Percentiles rank a stretch among this genome's conserved stretches.
phyloP scores from a whole-genome alignment of 2,888 invertebrate species.

The Aporophyla nigra region DNA sequence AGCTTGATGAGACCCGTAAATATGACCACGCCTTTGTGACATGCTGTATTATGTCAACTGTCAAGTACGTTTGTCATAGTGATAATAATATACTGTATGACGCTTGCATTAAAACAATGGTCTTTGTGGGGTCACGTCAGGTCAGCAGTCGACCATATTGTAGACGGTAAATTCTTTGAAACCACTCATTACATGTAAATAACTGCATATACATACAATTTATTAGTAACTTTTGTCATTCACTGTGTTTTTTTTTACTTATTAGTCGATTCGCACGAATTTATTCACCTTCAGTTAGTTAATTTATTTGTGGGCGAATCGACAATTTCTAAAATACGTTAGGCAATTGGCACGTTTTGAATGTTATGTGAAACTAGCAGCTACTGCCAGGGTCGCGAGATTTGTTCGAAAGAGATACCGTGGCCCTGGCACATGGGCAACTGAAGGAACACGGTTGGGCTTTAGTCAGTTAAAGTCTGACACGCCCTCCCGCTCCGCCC shows the following conservation, averaged over 20 bases:
- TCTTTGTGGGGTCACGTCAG: constrained; percentile 24
- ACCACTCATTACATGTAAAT: constrained; percentile 23
- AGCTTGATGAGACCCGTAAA: not conserved
- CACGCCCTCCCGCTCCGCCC: no score
- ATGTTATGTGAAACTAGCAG: no score
- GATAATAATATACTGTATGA: not conserved
- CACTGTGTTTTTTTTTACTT: not conserved
- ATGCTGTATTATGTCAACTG: constrained; percentile 2
- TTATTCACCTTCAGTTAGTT: no score
- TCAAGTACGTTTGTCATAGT: constrained; percentile 13
- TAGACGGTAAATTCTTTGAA: constrained; percentile 11
- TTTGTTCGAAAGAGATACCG: no score
- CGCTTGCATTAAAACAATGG: constrained; percentile 50
- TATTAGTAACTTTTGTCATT: not conserved
- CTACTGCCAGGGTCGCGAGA: no score
- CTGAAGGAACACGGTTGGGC: no score
- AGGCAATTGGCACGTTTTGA: no score
- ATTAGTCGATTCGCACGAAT: no score
- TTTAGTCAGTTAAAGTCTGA: no score
- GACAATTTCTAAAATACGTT: no score
- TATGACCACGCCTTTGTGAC: not conserved
- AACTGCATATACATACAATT: not conserved
- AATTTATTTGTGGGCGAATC: no score
- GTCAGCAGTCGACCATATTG: constrained; percentile 26
- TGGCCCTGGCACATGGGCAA: no score